phyloP scores from a whole-genome alignment of 2,888 invertebrate genomes.

The Hemistola chrysoprasaria region DNA sequence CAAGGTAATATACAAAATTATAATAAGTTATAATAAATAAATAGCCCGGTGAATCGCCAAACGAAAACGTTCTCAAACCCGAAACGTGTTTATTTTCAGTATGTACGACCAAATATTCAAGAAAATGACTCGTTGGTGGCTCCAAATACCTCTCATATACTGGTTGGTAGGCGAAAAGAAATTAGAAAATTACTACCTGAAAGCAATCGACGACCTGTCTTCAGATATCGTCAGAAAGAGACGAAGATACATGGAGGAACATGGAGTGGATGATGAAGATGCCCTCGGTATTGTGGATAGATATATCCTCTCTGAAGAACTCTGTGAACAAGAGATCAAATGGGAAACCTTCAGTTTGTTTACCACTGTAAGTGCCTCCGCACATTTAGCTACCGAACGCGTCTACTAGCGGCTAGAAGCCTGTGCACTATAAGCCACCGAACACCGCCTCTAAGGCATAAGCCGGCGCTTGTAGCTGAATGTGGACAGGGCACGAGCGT shows the following conservation, averaged over 20 bases:
- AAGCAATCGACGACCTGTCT: constrained; percentile 41
- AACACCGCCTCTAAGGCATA: no score
- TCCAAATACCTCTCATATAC: constrained; percentile 55
- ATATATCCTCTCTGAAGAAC: constrained; percentile 48
- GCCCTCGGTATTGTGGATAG: constrained; percentile 54
- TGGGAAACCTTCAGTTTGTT: constrained; percentile 55
- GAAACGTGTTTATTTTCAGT: constrained; percentile 39
- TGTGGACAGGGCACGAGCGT: no score
- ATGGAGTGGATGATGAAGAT: constrained; percentile 32
- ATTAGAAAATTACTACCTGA: constrained; percentile 34
- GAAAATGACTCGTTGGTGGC: constrained; percentile 65
- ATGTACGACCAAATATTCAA: constrained; percentile 51
- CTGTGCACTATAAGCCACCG: no score
- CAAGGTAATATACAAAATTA: no score
- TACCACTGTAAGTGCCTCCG: constrained; percentile 65
- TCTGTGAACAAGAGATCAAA: constrained; percentile 51
- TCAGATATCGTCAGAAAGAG: constrained; percentile 50
- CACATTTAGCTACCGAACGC: no score
- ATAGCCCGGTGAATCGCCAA: no score
- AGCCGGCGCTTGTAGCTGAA: no score
- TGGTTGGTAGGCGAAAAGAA: constrained; percentile 46
- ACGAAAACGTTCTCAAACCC: no score
- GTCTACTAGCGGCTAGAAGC: no score
- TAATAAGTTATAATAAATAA: no score
- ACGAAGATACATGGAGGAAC: constrained; percentile 32